Evolutionary conservation across 2,797 vertebrate species (phyloP), one percentile per base, ranked within the genome.

Genomic region (Pseudochirops corinnae): DNA sequence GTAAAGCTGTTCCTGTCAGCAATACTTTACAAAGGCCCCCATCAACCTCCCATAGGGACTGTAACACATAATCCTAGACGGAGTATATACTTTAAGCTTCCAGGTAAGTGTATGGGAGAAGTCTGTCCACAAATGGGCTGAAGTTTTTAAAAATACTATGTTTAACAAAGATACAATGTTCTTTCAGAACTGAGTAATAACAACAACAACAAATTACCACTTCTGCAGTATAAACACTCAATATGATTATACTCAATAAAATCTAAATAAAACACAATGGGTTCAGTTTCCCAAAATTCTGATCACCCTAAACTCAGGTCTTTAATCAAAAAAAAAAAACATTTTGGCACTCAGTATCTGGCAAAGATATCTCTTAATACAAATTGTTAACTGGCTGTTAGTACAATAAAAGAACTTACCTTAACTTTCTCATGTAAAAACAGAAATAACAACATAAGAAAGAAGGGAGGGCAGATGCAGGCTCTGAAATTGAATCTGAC

Each of bases 371-470:
- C 95, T 11, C 39, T 56, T 52, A 95, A 21, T 91, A 90, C 55
- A 94, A 82, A 55, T n/a, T 97, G 53, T 91, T 91, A 94, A 94
- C 9, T 16, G 28, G 11, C 4, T 74, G 26, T 95, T 95, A 94
- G 58, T 94, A 95, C 55, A 97, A 94, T 57, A 93, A 90, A 95
- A 95, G 92, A 96, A 97, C 98, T 98, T 98, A 98, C 98, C 98
- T 95, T 96, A 50, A 96, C 3, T 96, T 98, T 95, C 96, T 98
- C 98, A 98, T 98, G 98, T 2, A 46, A 98, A 98, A 91, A 96
- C 29, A 93, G 91, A 97, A 97, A 96, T 90, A 94, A 82, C 5
- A 94, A 90, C 60, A 90, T 13, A 95, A 97, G 93, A 97, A 55
- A 97, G 91, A 96, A 93, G 95, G 95, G 56, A 98, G 95, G 74